Conservation (phyloP, 2,113 vertebrate genomes). For the Lota lota region DNA sequence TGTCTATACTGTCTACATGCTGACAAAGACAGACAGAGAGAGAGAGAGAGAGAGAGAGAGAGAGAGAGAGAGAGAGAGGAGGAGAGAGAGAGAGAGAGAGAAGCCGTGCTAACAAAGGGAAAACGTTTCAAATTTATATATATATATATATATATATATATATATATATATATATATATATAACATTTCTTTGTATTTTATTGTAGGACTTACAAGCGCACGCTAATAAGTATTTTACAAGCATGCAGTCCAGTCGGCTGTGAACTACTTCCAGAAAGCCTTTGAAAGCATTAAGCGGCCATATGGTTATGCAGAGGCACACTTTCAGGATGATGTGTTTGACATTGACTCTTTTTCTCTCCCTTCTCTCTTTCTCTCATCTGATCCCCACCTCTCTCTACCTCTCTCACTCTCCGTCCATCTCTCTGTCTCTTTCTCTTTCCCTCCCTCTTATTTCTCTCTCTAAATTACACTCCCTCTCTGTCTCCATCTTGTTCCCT, state of each 20-base stretch:
- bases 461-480: too few relatives aligned
- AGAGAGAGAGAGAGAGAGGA: background rate
- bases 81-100: background rate
- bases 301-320: constrained; percentile 59
- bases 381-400: too few relatives aligned
- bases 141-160: background rate
- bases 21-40: constrained; percentile 8
- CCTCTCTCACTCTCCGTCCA: too few relatives aligned
- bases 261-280: constrained; percentile 37
- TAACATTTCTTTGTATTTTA: too few relatives aligned
- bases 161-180: background rate
- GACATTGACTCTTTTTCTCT: constrained; percentile 36
- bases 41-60: background rate
- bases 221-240: background rate
- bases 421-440: background rate
- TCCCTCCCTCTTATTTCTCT: background rate
- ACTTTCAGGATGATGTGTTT: constrained; percentile 51
- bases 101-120: background rate
- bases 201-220: background rate
- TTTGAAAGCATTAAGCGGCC: constrained; percentile 53
- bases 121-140: background rate
- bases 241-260: constrained; percentile 16
- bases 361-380: too few relatives aligned
- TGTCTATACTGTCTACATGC: constrained; percentile 26
- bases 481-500: too few relatives aligned